A percentile compares a stretch with the other conserved stretches of the same genome.
These are phyloP conservation scores for Seriola quinqueradiata DNA, from an alignment of 2,113 vertebrate genomes.

Conservation along the genomic window DNA sequence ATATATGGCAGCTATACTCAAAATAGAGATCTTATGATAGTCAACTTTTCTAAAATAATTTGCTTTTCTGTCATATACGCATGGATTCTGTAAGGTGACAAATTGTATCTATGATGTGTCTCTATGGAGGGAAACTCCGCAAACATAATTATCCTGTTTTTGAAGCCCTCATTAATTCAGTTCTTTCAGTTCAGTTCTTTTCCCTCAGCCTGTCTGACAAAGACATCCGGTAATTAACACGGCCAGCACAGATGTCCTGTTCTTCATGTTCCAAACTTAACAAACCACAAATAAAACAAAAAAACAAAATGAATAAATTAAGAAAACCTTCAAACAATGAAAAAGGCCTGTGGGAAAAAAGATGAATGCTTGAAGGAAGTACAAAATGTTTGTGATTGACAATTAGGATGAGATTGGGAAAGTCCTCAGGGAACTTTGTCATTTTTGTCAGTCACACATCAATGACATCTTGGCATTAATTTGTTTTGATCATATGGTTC, in stretches of 20 bases:
- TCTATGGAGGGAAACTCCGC: neutral
- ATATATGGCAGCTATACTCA: neutral
- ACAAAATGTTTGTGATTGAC: slow-evolving; percentile 9
- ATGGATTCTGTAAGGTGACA: neutral
- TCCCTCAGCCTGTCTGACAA: slow-evolving; percentile 15
- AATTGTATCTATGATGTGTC: slow-evolving; percentile 4
- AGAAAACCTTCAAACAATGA: slow-evolving; percentile 37
- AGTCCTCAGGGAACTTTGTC: slow-evolving; percentile 24
- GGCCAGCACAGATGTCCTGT: slow-evolving; percentile 40
- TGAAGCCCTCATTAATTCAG: slow-evolving; percentile 29
- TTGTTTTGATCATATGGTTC: slow-evolving; percentile 29
- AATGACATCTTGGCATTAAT: neutral
- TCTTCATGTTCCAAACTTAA: slow-evolving; percentile 27
- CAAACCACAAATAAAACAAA: neutral
- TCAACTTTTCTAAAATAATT: neutral
- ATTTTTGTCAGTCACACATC: slow-evolving; percentile 50
- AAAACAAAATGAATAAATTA: slow-evolving; percentile 24
- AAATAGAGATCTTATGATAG: neutral
- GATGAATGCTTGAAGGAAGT: neutral
- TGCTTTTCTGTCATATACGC: neutral
- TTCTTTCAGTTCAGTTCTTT: neutral
- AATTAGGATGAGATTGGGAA: neutral
- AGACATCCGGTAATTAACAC: slow-evolving; percentile 25
- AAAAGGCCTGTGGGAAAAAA: neutral
- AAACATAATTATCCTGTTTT: slow-evolving; percentile 12